phyloP scores from a whole-genome alignment of 1,140 invertebrate species.

The Theocolax elegans region DNA sequence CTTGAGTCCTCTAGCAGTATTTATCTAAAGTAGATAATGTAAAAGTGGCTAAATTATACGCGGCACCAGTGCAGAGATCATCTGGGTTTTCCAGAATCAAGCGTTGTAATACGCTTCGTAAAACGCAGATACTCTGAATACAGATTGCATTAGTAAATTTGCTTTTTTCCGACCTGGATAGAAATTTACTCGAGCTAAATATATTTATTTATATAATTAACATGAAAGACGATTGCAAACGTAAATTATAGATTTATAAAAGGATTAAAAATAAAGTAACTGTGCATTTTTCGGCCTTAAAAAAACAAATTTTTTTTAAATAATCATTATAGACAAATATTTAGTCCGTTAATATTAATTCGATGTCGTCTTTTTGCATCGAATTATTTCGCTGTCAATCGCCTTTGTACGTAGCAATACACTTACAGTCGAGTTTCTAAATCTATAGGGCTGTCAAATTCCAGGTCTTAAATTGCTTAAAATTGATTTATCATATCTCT shows the following conservation, averaged over 20 bases:
- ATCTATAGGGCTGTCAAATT: conserved; percentile 41
- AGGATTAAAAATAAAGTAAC: conserved; percentile 31
- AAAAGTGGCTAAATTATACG: conserved; percentile 53
- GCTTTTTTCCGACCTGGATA: conserved; percentile 36
- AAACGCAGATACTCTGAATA: conserved; percentile 41
- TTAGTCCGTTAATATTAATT: conserved; percentile 38
- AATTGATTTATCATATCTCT: conserved; percentile 35
- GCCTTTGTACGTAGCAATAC: conserved; percentile 40
- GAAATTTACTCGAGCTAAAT: conserved; percentile 36
- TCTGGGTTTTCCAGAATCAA: conserved; percentile 38
- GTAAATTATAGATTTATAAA: conserved; percentile 25
- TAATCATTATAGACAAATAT: conserved; percentile 21
- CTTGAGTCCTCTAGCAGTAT: conserved; percentile 36
- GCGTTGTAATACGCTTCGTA: conserved; percentile 28
- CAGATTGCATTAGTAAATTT: conserved; percentile 42
- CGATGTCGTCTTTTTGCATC: conserved; percentile 28
- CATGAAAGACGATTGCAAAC: conserved; percentile 39
- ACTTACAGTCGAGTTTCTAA: conserved; percentile 37
- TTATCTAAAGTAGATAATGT: conserved; percentile 50
- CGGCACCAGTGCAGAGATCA: conserved; percentile 46
- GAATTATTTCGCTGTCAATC: conserved; percentile 36
- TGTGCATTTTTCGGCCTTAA: conserved; percentile 2
- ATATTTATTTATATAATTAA: conserved; percentile 41
- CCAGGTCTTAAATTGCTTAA: conserved; percentile 38
- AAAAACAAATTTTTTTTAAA: conserved; percentile 25